Conservation (phyloP, 2,113 vertebrate genomes). For the zebrafish (Danio rerio) region GRCz12tu NC_133181.1:60329501-60330000, state of each 20-base stretch:
- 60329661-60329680: background rate
- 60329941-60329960: background rate
- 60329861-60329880: constrained; percentile 28
- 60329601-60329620: background rate
- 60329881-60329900: constrained; percentile 20
- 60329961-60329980: constrained; percentile 66
- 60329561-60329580: background rate
- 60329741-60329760: background rate
- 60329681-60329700: background rate
- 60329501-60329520: too few species aligned
- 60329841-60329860: constrained; percentile 39
- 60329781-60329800: constrained; percentile 54
- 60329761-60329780: constrained; percentile 31
- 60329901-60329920: background rate
- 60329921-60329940: constrained; percentile 6
- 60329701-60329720: background rate
- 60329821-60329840: constrained; percentile 35
- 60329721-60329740: background rate
- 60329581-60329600: background rate
- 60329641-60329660: background rate
- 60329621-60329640: background rate
- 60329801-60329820: constrained; percentile 52
- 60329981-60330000: constrained; percentile 54
- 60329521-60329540: too few species aligned
- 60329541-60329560: background rate